Conservation (phyloP, 2,888 invertebrate genomes). For the Nomada goodeniana region DNA sequence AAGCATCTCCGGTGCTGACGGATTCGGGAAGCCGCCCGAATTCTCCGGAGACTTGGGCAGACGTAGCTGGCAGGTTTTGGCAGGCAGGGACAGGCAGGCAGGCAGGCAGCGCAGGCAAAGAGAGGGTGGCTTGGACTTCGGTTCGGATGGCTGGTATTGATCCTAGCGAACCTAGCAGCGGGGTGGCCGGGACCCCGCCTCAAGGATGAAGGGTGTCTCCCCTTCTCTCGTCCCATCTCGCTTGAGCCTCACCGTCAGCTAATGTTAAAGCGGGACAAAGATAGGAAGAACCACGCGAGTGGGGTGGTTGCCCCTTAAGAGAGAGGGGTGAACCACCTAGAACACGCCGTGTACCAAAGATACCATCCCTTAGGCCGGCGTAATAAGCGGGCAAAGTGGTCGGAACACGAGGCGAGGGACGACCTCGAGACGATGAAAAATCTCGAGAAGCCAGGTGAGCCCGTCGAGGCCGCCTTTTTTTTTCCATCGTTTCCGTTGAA, state of each 20-base stretch:
- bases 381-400: slow-evolving; percentile 57
- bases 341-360: slow-evolving; percentile 76
- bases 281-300: slow-evolving; percentile 71
- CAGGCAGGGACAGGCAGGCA: slow-evolving; percentile 64
- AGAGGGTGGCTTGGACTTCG: slow-evolving; percentile 81
- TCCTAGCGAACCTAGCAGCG: slow-evolving; percentile 81
- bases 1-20: slow-evolving; percentile 36
- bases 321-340: slow-evolving; percentile 75
- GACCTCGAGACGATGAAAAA: slow-evolving; percentile 33
- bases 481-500: slow-evolving; percentile 11
- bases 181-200: slow-evolving; percentile 78
- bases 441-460: slow-evolving; percentile 50
- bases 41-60: slow-evolving; percentile 63
- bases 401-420: slow-evolving; percentile 45
- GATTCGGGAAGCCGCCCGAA: slow-evolving; percentile 44
- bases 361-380: slow-evolving; percentile 74
- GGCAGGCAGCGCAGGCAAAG: slow-evolving; percentile 75
- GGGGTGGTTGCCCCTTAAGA: slow-evolving; percentile 74
- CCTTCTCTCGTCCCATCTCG: slow-evolving; percentile 66
- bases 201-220: slow-evolving; percentile 75
- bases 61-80: slow-evolving; percentile 69
- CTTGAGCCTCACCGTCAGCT: slow-evolving; percentile 47
- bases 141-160: slow-evolving; percentile 83
- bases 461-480: slow-evolving; percentile 19
- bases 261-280: slow-evolving; percentile 52